Percentiles rank a stretch among this genome's conserved stretches.
phyloP scores from a whole-genome alignment of 2,113 vertebrate species.

The Myotis lucifugus region DNA sequence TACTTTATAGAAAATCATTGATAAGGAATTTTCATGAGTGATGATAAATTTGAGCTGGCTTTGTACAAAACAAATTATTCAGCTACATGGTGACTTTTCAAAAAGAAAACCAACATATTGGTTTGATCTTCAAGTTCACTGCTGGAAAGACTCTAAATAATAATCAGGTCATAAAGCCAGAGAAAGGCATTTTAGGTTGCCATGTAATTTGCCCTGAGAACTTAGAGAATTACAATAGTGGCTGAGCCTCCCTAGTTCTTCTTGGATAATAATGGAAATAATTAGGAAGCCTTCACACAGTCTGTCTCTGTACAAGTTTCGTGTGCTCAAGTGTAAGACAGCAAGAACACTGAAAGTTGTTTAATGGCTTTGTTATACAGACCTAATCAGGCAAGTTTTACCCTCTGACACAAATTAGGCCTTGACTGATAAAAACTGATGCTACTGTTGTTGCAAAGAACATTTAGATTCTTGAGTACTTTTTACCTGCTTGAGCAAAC shows the following conservation, averaged over 20 bases:
- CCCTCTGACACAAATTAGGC: constrained; percentile 55
- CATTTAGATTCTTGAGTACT: neutral
- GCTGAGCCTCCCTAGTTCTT: neutral
- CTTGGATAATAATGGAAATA: constrained; percentile 42
- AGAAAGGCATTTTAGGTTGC: constrained; percentile 47
- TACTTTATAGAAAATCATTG: constrained; percentile 22
- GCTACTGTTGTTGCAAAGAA: neutral
- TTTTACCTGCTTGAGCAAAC: constrained; percentile 41
- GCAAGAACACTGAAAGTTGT: neutral
- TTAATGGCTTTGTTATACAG: constrained; percentile 34
- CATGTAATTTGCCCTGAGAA: constrained; percentile 65
- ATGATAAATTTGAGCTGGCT: constrained; percentile 50
- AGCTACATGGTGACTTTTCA: neutral
- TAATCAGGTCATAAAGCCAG: constrained; percentile 61
- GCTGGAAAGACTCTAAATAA: constrained; percentile 57
- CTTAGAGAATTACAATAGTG: constrained; percentile 55
- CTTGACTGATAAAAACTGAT: constrained; percentile 68
- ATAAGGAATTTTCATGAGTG: constrained; percentile 35
- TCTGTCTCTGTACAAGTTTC: neutral
- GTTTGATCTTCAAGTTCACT: constrained; percentile 46
- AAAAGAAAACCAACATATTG: neutral
- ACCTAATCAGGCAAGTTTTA: constrained; percentile 42
- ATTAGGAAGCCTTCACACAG: constrained; percentile 22
- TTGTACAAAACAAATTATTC: constrained; percentile 51
- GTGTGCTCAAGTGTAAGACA: neutral